Conservation (phyloP, 2,113 vertebrate genomes). For the Labrus mixtus region DNA sequence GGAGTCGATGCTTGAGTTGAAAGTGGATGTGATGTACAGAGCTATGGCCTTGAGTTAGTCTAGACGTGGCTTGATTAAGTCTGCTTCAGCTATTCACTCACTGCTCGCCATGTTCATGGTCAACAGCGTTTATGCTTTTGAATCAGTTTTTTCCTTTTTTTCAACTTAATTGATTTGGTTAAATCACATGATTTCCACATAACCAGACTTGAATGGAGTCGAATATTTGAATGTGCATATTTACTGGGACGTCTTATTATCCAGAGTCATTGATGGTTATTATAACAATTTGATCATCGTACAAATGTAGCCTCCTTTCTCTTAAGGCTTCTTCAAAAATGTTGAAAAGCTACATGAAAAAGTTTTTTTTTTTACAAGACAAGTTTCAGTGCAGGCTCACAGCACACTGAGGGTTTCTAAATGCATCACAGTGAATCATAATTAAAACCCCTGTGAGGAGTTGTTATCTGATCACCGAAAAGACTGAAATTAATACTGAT, state of each 20-base stretch:
- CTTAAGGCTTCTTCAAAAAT: too few species aligned
- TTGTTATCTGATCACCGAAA: too few species aligned
- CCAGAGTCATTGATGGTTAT: too few species aligned
- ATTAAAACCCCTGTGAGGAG: slow-evolving; percentile 1
- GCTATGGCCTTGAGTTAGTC: slow-evolving; percentile 14
- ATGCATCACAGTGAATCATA: background rate
- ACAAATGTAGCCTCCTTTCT: too few species aligned
- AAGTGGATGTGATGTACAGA: slow-evolving; percentile 26
- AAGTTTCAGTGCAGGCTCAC: background rate
- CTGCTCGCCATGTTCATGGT: slow-evolving; percentile 15
- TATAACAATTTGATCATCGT: too few species aligned
- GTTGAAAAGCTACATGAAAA: too few species aligned
- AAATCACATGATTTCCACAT: too few species aligned
- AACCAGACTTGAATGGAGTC: background rate
- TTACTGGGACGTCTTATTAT: too few species aligned
- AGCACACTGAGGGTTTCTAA: too few species aligned
- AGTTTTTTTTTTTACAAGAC: background rate
- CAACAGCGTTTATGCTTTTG: background rate
- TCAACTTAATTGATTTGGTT: background rate
- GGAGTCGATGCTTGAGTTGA: slow-evolving; percentile 33
- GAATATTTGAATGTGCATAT: too few species aligned
- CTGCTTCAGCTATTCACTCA: slow-evolving; percentile 13
- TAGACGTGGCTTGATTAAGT: slow-evolving; percentile 41
- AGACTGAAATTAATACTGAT: too few species aligned
- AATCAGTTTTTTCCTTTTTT: background rate